phyloP scores from a whole-genome alignment of 2,113 vertebrate genomes.

The Mellivora capensis region DNA sequence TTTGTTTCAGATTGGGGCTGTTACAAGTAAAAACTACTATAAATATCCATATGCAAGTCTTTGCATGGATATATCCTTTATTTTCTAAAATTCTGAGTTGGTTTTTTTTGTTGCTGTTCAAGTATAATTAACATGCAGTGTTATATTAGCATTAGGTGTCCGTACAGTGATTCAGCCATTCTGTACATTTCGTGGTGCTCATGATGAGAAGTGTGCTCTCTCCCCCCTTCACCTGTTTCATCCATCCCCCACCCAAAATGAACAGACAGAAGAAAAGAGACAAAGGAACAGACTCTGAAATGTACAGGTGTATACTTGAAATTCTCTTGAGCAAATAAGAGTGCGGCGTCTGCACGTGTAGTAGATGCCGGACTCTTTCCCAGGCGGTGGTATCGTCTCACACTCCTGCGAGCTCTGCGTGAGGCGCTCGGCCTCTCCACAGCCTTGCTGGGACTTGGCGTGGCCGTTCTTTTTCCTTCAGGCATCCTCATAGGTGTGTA shows the following conservation, averaged over 20 bases:
- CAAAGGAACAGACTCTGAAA: not conserved
- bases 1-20: not conserved
- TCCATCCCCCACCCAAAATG: not conserved
- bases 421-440: not conserved
- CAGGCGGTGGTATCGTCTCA: rapidly evolving
- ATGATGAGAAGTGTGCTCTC: not conserved
- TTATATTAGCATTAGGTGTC: not conserved
- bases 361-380: not conserved
- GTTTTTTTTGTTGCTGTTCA: not conserved
- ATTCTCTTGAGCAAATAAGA: not conserved
- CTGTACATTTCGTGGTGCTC: not conserved
- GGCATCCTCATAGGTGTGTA: not conserved
- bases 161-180: not conserved
- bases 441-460: not conserved
- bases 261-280: not conserved
- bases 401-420: rapidly evolving
- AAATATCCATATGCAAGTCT: not conserved
- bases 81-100: not conserved
- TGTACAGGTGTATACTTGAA: not conserved
- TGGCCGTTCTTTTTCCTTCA: not conserved
- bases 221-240: not conserved
- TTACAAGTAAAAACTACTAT: not conserved
- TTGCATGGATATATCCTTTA: no score
- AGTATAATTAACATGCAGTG: not conserved
- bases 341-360: not conserved